Percentiles rank a stretch among this genome's conserved stretches.
phyloP scores from a whole-genome alignment of 2,888 invertebrate genomes.

The Onchidella celtica region DNA sequence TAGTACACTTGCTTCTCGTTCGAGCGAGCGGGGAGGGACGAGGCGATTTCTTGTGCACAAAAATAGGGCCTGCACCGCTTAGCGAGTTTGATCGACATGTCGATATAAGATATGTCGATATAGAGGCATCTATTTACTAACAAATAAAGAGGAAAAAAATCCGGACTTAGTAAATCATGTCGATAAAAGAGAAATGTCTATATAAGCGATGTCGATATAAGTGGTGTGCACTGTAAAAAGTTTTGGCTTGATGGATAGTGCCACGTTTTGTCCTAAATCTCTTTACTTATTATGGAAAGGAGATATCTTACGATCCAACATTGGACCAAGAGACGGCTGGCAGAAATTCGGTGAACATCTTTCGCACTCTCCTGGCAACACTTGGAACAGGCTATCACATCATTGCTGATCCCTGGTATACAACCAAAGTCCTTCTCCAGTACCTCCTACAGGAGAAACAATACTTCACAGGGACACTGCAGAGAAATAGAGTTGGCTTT shows the following conservation, averaged over 20 bases:
- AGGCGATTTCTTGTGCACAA: no score
- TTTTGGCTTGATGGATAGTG: constrained; percentile 13
- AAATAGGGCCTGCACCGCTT: no score
- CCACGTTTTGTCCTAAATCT: constrained; percentile 5
- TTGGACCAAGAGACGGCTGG: not conserved
- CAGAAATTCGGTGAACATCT: not conserved
- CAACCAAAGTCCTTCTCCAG: not conserved
- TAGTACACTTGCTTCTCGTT: no score
- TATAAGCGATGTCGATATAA: no score
- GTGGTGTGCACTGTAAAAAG: no score
- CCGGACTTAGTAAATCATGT: no score
- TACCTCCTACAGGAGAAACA: not conserved
- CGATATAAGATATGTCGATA: no score
- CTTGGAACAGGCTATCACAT: constrained; percentile 10
- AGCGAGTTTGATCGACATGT: no score
- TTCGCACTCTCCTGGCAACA: not conserved
- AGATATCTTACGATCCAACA: constrained; percentile 9
- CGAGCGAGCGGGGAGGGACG: no score
- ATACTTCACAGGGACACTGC: constrained; percentile 21
- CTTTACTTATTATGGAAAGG: constrained; percentile 3
- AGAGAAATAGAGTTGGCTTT: constrained; percentile 16
- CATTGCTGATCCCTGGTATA: constrained; percentile 8
- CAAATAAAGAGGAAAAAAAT: no score
- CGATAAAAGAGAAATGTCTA: no score
- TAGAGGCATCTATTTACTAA: no score